phyloP scores from a whole-genome alignment of 2,113 vertebrate species.

The Petroica traversi region DNA sequence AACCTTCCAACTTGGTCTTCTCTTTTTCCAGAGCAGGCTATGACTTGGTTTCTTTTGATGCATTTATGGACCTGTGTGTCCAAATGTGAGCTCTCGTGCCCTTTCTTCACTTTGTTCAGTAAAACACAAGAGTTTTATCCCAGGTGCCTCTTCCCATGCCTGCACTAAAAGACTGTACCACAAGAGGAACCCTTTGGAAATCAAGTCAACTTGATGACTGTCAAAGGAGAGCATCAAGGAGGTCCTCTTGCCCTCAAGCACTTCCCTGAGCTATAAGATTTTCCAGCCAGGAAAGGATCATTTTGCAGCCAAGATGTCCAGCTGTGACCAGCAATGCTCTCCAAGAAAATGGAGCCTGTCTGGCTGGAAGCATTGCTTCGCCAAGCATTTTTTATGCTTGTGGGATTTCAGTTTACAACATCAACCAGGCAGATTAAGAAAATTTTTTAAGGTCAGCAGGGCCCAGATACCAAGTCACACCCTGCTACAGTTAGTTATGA shows the following conservation, averaged over 20 bases:
- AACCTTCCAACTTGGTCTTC: neutral
- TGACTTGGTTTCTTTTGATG: neutral
- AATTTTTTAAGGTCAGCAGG: neutral
- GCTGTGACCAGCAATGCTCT: neutral
- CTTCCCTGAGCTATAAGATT: neutral
- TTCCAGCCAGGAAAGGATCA: neutral
- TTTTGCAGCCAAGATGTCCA: slow-evolving; percentile 6
- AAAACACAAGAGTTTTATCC: neutral
- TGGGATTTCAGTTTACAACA: slow-evolving; percentile 29
- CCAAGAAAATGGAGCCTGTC: slow-evolving; percentile 14
- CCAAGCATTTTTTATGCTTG: neutral
- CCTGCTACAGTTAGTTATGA: neutral
- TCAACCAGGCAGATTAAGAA: neutral
- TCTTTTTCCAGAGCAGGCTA: neutral
- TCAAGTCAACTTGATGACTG: neutral
- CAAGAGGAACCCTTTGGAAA: neutral
- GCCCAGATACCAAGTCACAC: slow-evolving; percentile 25
- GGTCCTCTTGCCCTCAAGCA: neutral
- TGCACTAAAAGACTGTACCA: neutral
- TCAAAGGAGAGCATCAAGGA: neutral
- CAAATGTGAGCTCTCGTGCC: neutral
- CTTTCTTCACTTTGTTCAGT: neutral
- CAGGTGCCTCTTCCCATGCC: neutral
- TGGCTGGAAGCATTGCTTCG: neutral
- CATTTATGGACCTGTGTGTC: neutral